phyloP scores from a whole-genome alignment of 2,888 invertebrate genomes.

The Aleiodes leptofemur region DNA sequence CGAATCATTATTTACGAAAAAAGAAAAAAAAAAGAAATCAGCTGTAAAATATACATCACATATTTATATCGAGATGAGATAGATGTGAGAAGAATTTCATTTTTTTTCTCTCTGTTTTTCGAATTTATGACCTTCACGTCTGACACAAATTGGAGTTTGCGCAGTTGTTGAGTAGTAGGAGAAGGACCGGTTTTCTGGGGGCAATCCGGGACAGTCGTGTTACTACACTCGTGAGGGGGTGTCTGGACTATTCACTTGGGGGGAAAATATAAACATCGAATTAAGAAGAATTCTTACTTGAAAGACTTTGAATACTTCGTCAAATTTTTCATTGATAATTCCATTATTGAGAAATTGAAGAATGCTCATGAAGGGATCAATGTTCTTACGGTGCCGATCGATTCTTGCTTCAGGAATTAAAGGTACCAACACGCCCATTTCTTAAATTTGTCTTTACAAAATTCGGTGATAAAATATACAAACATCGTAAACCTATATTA shows the following conservation, averaged over 20 bases:
- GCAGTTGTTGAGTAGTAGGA: slow-evolving; percentile 5
- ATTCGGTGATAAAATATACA: too few relatives aligned
- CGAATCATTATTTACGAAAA: slow-evolving; percentile 9
- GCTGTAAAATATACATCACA: slow-evolving; percentile 28
- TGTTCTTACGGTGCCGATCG: slow-evolving; percentile 24
- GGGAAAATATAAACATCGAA: too few relatives aligned
- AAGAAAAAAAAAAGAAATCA: slow-evolving; percentile 39
- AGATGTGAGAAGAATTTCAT: background rate
- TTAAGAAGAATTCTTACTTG: too few relatives aligned
- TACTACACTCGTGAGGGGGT: background rate
- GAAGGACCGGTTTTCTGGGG: slow-evolving; percentile 32
- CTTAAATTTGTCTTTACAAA: background rate
- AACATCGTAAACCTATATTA: too few relatives aligned
- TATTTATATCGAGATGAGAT: background rate
- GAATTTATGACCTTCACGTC: slow-evolving; percentile 1
- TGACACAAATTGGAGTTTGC: slow-evolving; percentile 21
- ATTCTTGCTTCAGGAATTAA: slow-evolving; percentile 3
- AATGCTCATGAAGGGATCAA: slow-evolving; percentile 29
- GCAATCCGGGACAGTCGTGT: slow-evolving; percentile 1
- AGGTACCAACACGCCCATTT: slow-evolving; percentile 26
- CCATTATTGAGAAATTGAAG: background rate
- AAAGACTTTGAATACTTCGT: background rate
- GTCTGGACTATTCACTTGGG: too few relatives aligned
- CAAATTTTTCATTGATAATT: background rate
- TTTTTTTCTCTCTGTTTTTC: background rate